These are phyloP conservation scores for Tineola bisselliella DNA, from an alignment of 2,888 invertebrate species.

Conservation along the genomic window DNA sequence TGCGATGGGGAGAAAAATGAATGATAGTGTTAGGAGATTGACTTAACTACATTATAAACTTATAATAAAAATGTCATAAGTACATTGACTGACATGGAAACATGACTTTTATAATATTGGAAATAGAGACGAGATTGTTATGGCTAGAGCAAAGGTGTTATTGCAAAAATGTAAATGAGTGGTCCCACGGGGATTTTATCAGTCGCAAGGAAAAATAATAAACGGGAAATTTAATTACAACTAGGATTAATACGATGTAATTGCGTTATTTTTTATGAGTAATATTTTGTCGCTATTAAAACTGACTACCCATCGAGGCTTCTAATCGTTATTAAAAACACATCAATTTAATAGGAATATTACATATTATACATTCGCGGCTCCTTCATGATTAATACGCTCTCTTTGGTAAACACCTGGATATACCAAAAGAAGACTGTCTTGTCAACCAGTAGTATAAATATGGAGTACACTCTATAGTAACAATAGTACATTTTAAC, in stretches of 20 bases:
- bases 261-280: not conserved
- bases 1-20: conserved; percentile 57
- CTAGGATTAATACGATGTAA: not conserved
- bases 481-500: too few species aligned
- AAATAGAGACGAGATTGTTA: not conserved
- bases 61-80: not conserved
- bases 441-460: too few species aligned
- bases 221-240: not conserved
- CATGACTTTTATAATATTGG: not conserved
- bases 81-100: not conserved
- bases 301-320: too few species aligned
- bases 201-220: conserved; percentile 4
- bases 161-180: not conserved
- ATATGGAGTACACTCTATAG: too few species aligned
- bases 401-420: too few species aligned
- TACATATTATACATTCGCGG: too few species aligned
- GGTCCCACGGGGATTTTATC: conserved; percentile 6
- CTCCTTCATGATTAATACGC: too few species aligned
- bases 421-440: too few species aligned
- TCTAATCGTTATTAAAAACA: too few species aligned
- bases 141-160: not conserved
- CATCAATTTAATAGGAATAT: too few species aligned
- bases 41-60: conserved; percentile 8
- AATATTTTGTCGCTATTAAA: not conserved
- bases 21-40: conserved; percentile 20